These are phyloP conservation scores for Invenusta paracnida DNA, from an alignment of 2,888 invertebrate species.

Conservation along the genomic window DNA sequence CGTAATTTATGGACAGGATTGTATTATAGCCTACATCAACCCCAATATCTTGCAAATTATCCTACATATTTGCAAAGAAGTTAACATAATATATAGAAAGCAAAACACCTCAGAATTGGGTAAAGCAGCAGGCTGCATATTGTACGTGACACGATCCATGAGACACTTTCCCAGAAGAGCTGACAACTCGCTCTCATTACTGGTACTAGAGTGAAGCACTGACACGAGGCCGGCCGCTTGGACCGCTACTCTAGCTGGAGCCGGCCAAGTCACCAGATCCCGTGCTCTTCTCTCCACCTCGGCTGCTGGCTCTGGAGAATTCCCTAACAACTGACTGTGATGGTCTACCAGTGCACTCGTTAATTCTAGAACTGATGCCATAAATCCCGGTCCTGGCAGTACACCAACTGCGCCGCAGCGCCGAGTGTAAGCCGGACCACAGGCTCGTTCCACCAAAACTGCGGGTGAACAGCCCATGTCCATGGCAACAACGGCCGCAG, in stretches of 20 bases:
- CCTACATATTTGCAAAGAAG: too few relatives aligned
- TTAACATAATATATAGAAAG: too few relatives aligned
- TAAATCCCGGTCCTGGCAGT: neutral
- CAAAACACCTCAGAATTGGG: too few relatives aligned
- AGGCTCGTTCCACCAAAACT: too few relatives aligned
- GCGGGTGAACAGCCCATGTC: neutral
- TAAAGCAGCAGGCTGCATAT: too few relatives aligned
- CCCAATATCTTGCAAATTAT: too few relatives aligned
- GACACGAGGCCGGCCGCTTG: neutral
- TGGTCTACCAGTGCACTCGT: neutral
- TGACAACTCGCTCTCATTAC: neutral
- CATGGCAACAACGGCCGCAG: conserved; percentile 41
- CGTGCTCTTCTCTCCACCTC: neutral
- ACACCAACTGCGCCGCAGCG: neutral
- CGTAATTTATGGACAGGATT: too few relatives aligned
- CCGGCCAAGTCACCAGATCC: neutral
- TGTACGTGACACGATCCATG: neutral
- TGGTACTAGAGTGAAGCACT: neutral
- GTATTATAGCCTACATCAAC: too few relatives aligned
- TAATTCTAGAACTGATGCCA: neutral
- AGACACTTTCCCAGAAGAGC: neutral
- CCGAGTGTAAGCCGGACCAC: neutral
- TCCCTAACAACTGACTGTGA: neutral
- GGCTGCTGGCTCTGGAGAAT: neutral
- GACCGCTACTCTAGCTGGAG: neutral